These are phyloP conservation scores for Spilarctia lutea DNA, from an alignment of 2,888 invertebrate genomes.

Conservation along the genomic window DNA sequence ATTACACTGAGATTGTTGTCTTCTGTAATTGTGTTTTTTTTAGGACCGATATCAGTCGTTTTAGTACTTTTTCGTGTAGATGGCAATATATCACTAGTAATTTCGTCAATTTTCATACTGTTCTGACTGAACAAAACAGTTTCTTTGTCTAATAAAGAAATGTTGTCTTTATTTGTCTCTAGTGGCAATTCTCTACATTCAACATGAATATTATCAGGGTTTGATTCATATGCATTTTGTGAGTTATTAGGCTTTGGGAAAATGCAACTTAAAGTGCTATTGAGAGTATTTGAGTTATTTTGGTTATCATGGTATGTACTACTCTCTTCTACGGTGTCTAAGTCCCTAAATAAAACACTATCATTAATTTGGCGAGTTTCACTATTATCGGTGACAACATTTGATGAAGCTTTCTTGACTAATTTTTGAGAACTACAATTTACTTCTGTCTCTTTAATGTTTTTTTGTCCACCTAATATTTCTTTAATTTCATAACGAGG, in stretches of 20 bases:
- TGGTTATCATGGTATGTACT: neutral
- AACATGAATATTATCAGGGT: neutral
- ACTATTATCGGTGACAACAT: neutral
- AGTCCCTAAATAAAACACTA: neutral
- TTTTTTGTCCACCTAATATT: slow-evolving; percentile 24
- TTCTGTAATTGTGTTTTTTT: neutral
- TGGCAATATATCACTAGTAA: neutral
- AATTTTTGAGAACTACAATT: neutral
- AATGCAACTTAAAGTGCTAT: neutral
- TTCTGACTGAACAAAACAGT: neutral
- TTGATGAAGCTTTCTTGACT: neutral
- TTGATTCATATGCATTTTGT: neutral
- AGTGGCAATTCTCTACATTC: neutral
- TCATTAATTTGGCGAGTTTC: neutral
- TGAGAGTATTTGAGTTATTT: neutral
- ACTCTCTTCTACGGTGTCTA: neutral
- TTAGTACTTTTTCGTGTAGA: neutral
- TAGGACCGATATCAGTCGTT: neutral
- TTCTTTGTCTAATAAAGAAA: neutral
- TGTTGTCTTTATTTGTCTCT: neutral
- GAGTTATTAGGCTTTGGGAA: neutral
- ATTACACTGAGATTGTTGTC: neutral
- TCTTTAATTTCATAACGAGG: slow-evolving; percentile 43
- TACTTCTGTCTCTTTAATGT: neutral
- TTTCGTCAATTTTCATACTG: neutral